These are phyloP conservation scores for Atta colombica DNA, from an alignment of 1,140 invertebrate genomes.

Conservation along the genomic window DNA sequence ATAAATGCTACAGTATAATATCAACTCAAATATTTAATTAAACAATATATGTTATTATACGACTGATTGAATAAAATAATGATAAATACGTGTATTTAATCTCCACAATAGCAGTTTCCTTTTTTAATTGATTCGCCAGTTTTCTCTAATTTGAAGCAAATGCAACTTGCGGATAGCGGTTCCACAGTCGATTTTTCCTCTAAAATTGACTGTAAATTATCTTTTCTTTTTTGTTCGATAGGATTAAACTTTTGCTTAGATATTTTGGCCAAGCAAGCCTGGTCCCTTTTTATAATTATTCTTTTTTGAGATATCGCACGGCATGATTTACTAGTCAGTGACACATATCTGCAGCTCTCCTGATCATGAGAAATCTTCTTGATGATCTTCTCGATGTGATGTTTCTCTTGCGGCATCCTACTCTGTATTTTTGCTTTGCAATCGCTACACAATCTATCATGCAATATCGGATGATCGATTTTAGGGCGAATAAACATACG, in stretches of 20 bases:
- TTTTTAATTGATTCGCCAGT: slow-evolving; percentile 7
- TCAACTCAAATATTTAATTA: background rate
- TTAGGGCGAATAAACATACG: background rate
- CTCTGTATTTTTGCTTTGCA: slow-evolving; percentile 29
- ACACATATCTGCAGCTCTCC: background rate
- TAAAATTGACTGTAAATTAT: background rate
- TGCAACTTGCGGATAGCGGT: slow-evolving; percentile 21
- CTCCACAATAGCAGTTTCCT: slow-evolving; percentile 51
- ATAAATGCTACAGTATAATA: background rate
- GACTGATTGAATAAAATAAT: slow-evolving; percentile 21
- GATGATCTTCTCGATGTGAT: background rate
- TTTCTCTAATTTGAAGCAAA: slow-evolving; percentile 32
- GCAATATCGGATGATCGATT: background rate
- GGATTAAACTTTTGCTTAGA: slow-evolving; percentile 48
- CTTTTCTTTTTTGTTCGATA: background rate
- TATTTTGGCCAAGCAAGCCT: slow-evolving; percentile 66
- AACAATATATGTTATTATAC: background rate
- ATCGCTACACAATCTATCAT: slow-evolving; percentile 27
- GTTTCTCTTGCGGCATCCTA: background rate
- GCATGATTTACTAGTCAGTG: background rate
- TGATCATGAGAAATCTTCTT: slow-evolving; percentile 11
- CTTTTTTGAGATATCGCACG: background rate
- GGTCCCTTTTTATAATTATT: slow-evolving; percentile 58
- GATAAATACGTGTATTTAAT: slow-evolving; percentile 5
- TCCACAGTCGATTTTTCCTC: background rate